These are phyloP conservation scores for Chondrosia reniformis DNA, from an alignment of 37 sponge, comb jelly and placozoan genomes.

Conservation along the genomic window DNA sequence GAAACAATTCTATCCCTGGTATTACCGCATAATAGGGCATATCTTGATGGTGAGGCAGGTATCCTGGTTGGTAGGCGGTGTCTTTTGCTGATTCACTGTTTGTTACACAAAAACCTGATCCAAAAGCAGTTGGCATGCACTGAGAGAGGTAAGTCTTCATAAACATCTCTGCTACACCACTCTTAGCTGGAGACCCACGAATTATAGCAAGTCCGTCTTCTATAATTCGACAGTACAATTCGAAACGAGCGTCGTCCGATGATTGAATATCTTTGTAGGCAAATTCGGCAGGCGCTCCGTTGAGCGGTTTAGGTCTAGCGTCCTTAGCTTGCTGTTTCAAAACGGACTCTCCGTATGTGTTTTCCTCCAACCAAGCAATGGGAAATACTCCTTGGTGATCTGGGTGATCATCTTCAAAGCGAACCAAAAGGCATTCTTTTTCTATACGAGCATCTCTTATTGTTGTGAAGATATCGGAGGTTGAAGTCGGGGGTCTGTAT, in stretches of 20 bases:
- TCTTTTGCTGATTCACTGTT: constrained; percentile 24
- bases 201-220: not conserved
- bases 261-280: not conserved
- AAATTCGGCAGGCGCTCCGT: not conserved
- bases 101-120: constrained; percentile 37
- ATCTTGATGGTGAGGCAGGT: constrained; percentile 49
- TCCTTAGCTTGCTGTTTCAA: not conserved
- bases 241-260: too few species aligned
- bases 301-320: not conserved
- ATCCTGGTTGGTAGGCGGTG: constrained; percentile 30
- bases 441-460: not conserved
- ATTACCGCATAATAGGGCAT: constrained; percentile 61
- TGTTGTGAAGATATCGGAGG: not conserved
- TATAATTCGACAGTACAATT: not conserved
- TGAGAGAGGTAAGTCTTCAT: not conserved
- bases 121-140: not conserved
- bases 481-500: not conserved
- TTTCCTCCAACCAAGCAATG: not conserved
- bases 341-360: not conserved
- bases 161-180: too few species aligned
- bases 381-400: not conserved
- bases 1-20: constrained; percentile 66
- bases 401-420: not conserved
- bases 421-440: not conserved
- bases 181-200: not conserved